Conservation (phyloP, 1,140 invertebrate genomes). For the Apis dorsata region DNA sequence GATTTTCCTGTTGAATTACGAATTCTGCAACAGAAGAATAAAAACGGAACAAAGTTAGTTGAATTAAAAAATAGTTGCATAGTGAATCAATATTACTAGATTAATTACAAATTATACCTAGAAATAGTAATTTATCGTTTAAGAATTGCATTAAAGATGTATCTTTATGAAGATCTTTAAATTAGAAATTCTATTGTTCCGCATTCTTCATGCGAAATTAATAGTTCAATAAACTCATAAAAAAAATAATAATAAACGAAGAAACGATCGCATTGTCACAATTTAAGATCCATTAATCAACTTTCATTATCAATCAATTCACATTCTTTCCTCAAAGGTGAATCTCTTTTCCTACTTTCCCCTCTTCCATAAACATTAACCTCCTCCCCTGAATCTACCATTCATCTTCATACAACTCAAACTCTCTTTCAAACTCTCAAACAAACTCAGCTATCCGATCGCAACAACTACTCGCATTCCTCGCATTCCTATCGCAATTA, state of each 20-base stretch:
- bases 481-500: neutral
- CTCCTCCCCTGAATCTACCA: neutral
- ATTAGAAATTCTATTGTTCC: too few species aligned
- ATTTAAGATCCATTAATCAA: neutral
- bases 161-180: too few species aligned
- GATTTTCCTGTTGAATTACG: too few species aligned
- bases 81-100: too few species aligned
- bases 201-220: neutral
- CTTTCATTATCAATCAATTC: neutral
- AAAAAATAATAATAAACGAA: too few species aligned
- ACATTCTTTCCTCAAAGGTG: neutral
- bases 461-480: neutral
- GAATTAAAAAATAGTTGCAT: too few species aligned
- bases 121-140: too few species aligned
- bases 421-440: neutral
- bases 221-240: neutral
- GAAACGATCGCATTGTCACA: neutral
- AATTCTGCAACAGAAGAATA: too few species aligned
- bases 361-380: slow-evolving; percentile 7
- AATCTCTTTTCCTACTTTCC: slow-evolving; percentile 18
- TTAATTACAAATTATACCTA: too few species aligned
- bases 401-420: neutral
- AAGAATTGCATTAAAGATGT: too few species aligned
- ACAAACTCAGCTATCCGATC: neutral
- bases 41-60: too few species aligned